phyloP scores from a whole-genome alignment of 2,797 vertebrate species.

The Delichon dasypus region DNA sequence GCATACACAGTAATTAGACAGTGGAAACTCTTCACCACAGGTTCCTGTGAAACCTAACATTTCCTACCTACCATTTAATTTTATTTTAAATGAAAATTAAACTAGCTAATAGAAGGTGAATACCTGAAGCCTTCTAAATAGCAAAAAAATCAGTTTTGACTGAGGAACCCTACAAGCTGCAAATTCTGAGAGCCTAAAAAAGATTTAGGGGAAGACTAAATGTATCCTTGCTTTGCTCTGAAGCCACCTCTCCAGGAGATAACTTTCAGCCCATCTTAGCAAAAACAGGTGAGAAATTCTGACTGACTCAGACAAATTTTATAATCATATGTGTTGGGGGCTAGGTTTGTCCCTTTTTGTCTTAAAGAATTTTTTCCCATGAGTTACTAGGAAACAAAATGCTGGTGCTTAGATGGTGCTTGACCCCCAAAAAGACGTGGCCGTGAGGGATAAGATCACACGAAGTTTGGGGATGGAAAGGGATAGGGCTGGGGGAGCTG shows the following conservation, averaged over 20 bases:
- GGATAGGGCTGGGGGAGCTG: too few species aligned
- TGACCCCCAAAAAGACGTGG: too few species aligned
- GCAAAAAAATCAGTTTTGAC: neutral
- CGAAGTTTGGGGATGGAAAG: too few species aligned
- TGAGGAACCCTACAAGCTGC: neutral
- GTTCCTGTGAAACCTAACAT: neutral
- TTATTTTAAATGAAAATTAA: neutral
- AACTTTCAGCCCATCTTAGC: neutral
- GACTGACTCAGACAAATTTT: neutral
- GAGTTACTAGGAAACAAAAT: too few species aligned
- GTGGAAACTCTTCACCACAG: neutral
- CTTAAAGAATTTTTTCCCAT: too few species aligned
- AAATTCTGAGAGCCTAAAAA: neutral
- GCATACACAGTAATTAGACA: neutral
- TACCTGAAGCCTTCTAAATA: neutral
- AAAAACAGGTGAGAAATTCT: neutral
- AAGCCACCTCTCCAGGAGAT: neutral
- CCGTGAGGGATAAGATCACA: too few species aligned
- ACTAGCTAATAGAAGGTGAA: neutral
- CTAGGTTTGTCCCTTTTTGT: too few species aligned
- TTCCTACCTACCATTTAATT: neutral
- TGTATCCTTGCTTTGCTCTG: neutral
- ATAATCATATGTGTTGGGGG: neutral
- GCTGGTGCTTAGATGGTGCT: too few species aligned
- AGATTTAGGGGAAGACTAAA: neutral